These are phyloP conservation scores for Ellobius talpinus DNA, from an alignment of 2,113 vertebrate genomes.

Conservation along the genomic window DNA sequence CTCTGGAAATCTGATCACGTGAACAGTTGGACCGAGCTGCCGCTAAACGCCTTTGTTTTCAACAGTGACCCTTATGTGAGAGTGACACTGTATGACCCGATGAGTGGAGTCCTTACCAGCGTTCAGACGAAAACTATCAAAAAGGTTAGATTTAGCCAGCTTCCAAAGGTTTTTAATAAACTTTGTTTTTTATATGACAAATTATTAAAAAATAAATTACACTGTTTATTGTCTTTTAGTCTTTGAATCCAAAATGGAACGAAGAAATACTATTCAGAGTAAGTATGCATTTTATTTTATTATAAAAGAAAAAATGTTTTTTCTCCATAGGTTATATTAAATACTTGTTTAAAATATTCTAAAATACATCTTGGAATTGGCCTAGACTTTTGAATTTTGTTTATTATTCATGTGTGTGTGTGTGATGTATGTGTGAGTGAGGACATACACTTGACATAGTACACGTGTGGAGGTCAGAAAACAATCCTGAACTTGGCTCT, in stretches of 20 bases:
- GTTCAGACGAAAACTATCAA: conserved; percentile 97
- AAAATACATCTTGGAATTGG: conserved; percentile 51
- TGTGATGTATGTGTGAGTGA: not conserved
- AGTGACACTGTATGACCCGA: conserved; percentile 94
- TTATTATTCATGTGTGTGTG: not conserved
- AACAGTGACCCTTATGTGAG: conserved; percentile 96
- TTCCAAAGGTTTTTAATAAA: not conserved
- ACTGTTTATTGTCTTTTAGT: conserved; percentile 85
- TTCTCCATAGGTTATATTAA: not conserved
- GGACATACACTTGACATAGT: no score
- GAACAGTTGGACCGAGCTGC: conserved; percentile 18
- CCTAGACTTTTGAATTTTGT: not conserved
- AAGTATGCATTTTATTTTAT: conserved; percentile 85
- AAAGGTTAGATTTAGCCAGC: conserved; percentile 89
- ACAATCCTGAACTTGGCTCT: not conserved
- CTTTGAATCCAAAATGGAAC: conserved; percentile 97
- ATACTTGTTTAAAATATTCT: conserved; percentile 11
- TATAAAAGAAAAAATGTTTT: not conserved
- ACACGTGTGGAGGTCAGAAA: no score
- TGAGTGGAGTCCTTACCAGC: conserved; percentile 92
- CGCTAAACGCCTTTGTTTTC: conserved; percentile 39
- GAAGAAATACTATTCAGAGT: conserved; percentile 97
- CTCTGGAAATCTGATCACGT: conserved; percentile 46
- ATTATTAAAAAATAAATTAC: conserved; percentile 62
- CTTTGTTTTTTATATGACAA: conserved; percentile 41